Evolutionary conservation across 2,888 invertebrate species (phyloP).

Genomic region (Ormia ochracea): DNA sequence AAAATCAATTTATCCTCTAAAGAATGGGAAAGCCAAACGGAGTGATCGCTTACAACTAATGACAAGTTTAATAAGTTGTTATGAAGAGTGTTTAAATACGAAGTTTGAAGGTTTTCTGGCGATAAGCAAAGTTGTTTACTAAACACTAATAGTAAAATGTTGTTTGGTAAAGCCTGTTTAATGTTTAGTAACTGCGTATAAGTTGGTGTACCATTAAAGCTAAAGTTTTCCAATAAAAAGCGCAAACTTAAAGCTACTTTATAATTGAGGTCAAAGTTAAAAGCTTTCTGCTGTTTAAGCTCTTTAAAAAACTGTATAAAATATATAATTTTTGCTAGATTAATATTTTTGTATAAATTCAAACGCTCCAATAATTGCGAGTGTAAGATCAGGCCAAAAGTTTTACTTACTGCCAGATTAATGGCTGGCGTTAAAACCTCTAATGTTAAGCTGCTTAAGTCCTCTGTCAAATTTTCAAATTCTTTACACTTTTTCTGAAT

Average conservation of each 20-base stretch:
- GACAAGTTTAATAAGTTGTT: not conserved
- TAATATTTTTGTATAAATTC: conserved; percentile 28
- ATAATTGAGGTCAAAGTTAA: conserved; percentile 36
- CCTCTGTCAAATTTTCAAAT: conserved; percentile 6
- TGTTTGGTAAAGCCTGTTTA: conserved; percentile 64
- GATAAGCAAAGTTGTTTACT: conserved; percentile 63
- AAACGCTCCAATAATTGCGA: conserved; percentile 36
- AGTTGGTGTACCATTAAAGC: no score
- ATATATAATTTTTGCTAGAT: conserved; percentile 61
- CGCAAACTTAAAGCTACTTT: conserved; percentile 65
- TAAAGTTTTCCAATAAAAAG: conserved; percentile 10
- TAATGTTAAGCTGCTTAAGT: not conserved
- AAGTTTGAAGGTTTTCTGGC: not conserved
- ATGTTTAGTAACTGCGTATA: conserved; percentile 66
- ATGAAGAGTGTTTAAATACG: conserved; percentile 10
- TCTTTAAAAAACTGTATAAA: conserved; percentile 67
- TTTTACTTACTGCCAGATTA: not conserved
- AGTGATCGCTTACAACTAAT: not conserved
- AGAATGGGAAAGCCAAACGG: conserved; percentile 11
- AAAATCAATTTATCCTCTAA: conserved; percentile 39
- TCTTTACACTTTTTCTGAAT: not conserved
- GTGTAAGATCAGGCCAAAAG: conserved; percentile 42
- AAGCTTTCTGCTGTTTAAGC: conserved; percentile 53
- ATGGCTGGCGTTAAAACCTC: not conserved
- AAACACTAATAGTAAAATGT: conserved; percentile 55